Percentiles rank a stretch among this genome's conserved stretches.
phyloP scores from a whole-genome alignment of 2,888 invertebrate genomes.

The Drosophila merina region DNA sequence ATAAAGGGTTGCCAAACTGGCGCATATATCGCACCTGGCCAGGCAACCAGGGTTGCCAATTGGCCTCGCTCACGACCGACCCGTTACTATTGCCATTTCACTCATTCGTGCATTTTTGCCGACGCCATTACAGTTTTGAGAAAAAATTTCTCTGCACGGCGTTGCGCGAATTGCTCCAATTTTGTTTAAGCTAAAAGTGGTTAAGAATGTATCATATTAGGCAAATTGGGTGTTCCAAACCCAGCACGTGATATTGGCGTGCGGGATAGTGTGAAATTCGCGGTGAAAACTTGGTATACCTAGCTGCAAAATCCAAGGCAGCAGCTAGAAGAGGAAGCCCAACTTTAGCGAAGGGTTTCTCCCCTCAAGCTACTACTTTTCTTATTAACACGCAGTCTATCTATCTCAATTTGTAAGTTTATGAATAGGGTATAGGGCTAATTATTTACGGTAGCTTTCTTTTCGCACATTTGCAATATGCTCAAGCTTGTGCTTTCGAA shows the following conservation, averaged over 20 bases:
- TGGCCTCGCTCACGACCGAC: constrained; percentile 37
- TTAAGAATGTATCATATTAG: constrained; percentile 57
- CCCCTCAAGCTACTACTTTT: constrained; percentile 43
- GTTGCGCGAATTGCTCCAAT: constrained; percentile 63
- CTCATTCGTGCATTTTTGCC: constrained; percentile 81
- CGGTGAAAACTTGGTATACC: constrained; percentile 46
- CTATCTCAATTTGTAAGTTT: constrained; percentile 15
- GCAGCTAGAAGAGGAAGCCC: constrained; percentile 49
- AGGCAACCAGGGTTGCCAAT: constrained; percentile 61
- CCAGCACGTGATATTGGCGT: constrained; percentile 33
- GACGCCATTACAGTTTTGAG: constrained; percentile 83
- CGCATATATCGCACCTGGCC: constrained; percentile 51
- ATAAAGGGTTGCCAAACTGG: constrained; percentile 66
- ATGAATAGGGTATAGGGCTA: neutral
- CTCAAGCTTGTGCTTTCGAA: neutral
- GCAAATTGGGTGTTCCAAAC: constrained; percentile 33
- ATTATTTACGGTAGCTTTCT: constrained; percentile 29
- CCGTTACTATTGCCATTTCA: constrained; percentile 65
- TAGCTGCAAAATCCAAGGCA: constrained; percentile 25
- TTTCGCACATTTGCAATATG: constrained; percentile 36
- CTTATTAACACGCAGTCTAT: neutral
- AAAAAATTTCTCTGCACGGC: constrained; percentile 80
- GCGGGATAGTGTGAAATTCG: constrained; percentile 43
- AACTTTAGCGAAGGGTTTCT: constrained; percentile 50
- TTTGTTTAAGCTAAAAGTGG: constrained; percentile 60